Conservation (phyloP, 1,140 invertebrate genomes). For the Copidosoma floridanum region DNA sequence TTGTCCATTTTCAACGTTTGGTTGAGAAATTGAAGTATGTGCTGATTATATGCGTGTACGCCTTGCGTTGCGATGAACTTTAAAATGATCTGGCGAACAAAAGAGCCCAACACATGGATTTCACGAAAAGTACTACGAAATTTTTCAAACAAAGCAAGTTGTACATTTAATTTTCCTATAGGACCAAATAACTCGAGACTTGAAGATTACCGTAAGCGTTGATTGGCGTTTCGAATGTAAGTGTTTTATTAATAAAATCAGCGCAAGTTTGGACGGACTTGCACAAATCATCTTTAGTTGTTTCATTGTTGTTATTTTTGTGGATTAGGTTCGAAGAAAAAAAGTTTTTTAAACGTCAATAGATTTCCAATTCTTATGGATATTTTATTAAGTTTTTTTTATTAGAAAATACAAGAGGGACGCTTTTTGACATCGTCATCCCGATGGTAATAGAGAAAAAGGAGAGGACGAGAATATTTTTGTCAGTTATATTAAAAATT, state of each 20-base stretch:
- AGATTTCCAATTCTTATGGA: too few species aligned
- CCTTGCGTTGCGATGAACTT: background rate
- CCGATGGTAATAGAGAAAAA: too few species aligned
- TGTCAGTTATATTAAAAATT: too few species aligned
- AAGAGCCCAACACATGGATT: background rate
- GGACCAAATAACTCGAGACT: conserved; percentile 42
- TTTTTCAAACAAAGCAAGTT: conserved; percentile 20
- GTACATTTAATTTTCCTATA: conserved; percentile 45
- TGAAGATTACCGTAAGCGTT: conserved; percentile 35
- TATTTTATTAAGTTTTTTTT: too few species aligned
- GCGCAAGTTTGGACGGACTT: conserved; percentile 7
- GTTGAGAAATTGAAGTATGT: too few species aligned
- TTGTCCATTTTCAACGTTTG: too few species aligned
- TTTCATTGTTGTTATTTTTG: too few species aligned
- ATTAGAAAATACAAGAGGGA: conserved; percentile 15
- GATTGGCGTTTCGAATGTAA: conserved; percentile 43
- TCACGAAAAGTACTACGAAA: background rate
- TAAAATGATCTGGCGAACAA: too few species aligned
- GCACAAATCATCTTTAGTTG: conserved; percentile 8
- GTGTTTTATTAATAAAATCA: conserved; percentile 48
- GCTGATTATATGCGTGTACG: background rate
- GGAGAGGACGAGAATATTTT: background rate
- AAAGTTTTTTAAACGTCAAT: too few species aligned
- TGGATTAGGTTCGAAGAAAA: too few species aligned
- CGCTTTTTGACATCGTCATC: too few species aligned